These are phyloP conservation scores for Elgaria multicarinata DNA, from an alignment of 2,113 vertebrate genomes.

Conservation along the genomic window DNA sequence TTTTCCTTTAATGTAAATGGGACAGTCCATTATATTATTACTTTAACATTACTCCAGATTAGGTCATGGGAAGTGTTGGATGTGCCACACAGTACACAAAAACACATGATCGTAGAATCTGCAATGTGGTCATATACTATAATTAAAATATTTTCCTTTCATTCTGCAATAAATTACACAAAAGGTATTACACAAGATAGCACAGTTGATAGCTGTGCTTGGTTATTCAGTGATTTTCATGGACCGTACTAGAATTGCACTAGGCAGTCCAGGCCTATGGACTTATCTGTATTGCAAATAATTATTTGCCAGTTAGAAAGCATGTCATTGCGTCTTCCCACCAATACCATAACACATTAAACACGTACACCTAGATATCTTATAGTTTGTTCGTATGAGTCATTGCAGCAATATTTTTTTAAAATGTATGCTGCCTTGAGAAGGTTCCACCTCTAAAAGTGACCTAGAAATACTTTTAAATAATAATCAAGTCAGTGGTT, in stretches of 20 bases:
- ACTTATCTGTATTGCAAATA: neutral
- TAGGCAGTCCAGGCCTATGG: neutral
- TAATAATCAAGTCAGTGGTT: too few species aligned
- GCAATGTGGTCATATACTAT: neutral
- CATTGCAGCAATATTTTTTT: neutral
- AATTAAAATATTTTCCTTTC: slow-evolving; percentile 42
- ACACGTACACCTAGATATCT: too few species aligned
- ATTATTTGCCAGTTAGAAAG: neutral
- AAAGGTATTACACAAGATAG: neutral
- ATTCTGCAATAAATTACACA: neutral
- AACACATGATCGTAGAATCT: neutral
- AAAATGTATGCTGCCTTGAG: too few species aligned
- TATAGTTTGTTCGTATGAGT: neutral
- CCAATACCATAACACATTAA: too few species aligned
- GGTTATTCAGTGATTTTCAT: neutral
- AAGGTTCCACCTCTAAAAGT: too few species aligned
- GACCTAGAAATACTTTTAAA: too few species aligned
- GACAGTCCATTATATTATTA: neutral
- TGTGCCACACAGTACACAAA: neutral
- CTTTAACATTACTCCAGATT: neutral
- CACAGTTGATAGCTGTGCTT: neutral
- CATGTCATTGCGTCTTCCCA: neutral
- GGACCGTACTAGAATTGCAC: neutral
- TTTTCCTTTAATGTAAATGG: slow-evolving; percentile 24
- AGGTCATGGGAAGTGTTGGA: neutral